These are phyloP conservation scores for Saimiri boliviensis DNA, from an alignment of 2,113 vertebrate species.

Conservation along the genomic window DNA sequence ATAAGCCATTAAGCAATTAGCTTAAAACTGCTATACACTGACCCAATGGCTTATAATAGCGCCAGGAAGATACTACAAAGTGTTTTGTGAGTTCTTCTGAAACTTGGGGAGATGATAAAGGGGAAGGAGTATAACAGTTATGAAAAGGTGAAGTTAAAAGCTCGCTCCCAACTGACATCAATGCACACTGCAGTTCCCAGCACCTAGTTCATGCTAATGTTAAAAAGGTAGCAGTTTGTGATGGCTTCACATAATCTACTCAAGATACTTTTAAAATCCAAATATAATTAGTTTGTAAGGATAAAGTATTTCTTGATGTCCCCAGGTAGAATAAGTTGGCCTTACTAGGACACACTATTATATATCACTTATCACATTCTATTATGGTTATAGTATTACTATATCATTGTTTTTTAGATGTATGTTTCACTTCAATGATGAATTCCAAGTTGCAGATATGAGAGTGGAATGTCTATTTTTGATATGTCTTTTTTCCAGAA, in stretches of 20 bases:
- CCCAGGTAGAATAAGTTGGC: not conserved
- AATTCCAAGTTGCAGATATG: not conserved
- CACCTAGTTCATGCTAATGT: not conserved
- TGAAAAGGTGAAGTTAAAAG: not conserved
- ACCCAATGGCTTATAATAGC: not conserved
- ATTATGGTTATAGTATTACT: not conserved
- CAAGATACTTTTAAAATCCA: not conserved
- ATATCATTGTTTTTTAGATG: not conserved
- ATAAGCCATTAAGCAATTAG: not conserved
- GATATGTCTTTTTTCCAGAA: not conserved
- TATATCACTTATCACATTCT: not conserved
- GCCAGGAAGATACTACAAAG: not conserved
- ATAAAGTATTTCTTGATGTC: not conserved
- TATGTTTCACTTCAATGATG: not conserved
- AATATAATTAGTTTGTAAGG: not conserved
- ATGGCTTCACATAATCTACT: not conserved
- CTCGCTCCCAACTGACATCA: not conserved
- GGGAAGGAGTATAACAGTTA: not conserved
- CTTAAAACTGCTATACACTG: not conserved
- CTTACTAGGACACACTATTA: not conserved
- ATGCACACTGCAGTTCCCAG: not conserved
- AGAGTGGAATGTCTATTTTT: not conserved
- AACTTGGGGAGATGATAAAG: not conserved
- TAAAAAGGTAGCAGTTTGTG: not conserved
- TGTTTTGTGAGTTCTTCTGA: slow-evolving; percentile 18